Base-by-base conservation (phyloP, 2,888 invertebrate genomes). In the Bugulina stolonifera region DNA sequence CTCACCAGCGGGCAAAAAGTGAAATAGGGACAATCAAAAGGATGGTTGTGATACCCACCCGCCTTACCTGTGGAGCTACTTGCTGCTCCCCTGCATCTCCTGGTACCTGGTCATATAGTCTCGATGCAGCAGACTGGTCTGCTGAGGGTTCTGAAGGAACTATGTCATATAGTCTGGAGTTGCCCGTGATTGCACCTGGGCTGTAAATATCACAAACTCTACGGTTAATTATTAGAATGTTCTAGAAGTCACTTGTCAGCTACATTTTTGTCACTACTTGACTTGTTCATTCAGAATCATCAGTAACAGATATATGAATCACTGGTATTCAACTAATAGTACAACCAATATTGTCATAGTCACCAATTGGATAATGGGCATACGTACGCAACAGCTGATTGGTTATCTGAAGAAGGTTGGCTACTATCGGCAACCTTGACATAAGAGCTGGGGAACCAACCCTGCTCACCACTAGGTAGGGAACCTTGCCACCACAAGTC, bases 401-500 rank as follows among this genome's bases (percentile, higher is more conserved):
- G 43, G 43, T 43, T 43, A 18, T 43, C 18, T 10, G 43, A 43
- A 43, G 43, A 43, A 18, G 43, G 18, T n/a, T n/a, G n/a, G 5
- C 10, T 43, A 43, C 10, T 10, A 43, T 43, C 43, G 5, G 43
- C 18, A 43, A 43, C 43, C 43, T 84, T 87, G 0, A 89, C 88
- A 78, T 88, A 89, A 0, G 88, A 87, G 77, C 88, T 88, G 0
- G 89, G 89, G 79, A 89, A 89, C 89, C 89, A 89, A 27, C 89
- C 89, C 71, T 32, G 32, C 82, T 84, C 80, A 55, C 85, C 87
- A 74, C 81, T 83, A 29, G 87, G 83, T 76, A 88, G 87, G 1
- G 27, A 32, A 34, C 89, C 89, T 74, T 87, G 88, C 88, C 88
- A 89, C 88, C 89, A 89, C 81, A 88, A 87, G 72, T 88, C 88